A percentile compares a stretch with the other conserved stretches of the same genome.
Conservation (phyloP, 1,140 invertebrate genomes). For the Lethocerus indicus region DNA sequence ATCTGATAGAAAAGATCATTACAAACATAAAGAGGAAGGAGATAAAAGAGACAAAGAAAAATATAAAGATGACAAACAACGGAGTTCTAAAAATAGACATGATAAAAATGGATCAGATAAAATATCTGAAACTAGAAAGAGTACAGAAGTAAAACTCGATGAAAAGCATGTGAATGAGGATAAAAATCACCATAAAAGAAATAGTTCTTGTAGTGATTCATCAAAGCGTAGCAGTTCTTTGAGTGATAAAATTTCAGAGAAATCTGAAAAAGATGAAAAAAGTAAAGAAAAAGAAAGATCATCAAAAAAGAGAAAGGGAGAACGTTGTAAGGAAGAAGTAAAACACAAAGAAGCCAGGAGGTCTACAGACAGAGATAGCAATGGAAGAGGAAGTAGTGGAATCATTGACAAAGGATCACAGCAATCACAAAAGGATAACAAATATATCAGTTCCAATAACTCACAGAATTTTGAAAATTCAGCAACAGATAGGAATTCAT, state of each 20-base stretch:
- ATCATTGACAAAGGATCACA: too few relatives aligned
- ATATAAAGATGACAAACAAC: constrained; percentile 3
- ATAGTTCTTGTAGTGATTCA: too few relatives aligned
- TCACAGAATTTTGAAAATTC: neutral
- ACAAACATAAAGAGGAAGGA: neutral
- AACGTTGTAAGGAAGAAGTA: constrained; percentile 10
- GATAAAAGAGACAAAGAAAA: constrained; percentile 1
- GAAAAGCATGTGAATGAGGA: too few relatives aligned
- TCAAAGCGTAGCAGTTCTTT: too few relatives aligned
- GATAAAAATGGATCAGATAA: constrained; percentile 10
- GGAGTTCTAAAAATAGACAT: neutral
- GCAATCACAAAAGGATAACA: too few relatives aligned
- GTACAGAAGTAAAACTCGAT: too few relatives aligned
- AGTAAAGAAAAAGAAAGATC: constrained; percentile 8
- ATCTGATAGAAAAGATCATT: neutral
- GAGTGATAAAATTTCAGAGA: constrained; percentile 1
- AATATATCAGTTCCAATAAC: too few relatives aligned
- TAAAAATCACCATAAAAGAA: too few relatives aligned
- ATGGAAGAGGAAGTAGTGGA: neutral
- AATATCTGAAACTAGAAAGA: constrained; percentile 3
- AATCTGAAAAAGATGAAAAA: constrained; percentile 3
- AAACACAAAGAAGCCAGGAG: constrained; percentile 10
- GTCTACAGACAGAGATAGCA: constrained; percentile 16
- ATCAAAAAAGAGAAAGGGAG: constrained; percentile 4
- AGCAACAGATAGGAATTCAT: neutral